These are phyloP conservation scores for Anthoscopus minutus DNA, from an alignment of 2,113 vertebrate genomes.

Conservation along the genomic window DNA sequence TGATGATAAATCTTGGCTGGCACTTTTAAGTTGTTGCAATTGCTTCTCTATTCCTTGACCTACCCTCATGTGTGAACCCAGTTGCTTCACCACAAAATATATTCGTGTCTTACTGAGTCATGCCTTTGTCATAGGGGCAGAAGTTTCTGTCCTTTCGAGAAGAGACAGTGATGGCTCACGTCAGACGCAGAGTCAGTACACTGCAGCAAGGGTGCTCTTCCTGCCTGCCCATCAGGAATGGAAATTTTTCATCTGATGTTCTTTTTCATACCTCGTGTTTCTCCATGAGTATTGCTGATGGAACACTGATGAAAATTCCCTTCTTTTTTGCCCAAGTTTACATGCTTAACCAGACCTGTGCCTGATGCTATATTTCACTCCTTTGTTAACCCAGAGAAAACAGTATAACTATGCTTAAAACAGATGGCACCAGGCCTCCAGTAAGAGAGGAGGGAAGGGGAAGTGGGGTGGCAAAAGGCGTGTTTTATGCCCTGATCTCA, in stretches of 20 bases:
- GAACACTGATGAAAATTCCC: neutral
- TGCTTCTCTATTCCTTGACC: neutral
- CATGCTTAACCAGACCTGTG: neutral
- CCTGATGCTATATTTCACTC: neutral
- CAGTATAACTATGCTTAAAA: neutral
- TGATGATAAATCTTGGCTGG: neutral
- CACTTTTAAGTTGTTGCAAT: neutral
- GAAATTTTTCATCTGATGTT: neutral
- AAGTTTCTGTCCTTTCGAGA: neutral
- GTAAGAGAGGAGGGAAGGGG: neutral
- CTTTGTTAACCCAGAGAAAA: neutral
- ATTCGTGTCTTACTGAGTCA: neutral
- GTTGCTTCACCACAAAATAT: rapidly evolving
- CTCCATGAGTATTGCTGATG: neutral
- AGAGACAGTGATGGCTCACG: neutral
- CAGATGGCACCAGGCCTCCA: neutral
- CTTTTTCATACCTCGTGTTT: neutral
- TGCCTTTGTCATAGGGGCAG: neutral
- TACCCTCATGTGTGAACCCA: neutral
- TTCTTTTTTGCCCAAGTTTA: neutral
- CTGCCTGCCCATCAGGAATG: neutral
- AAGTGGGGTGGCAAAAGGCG: neutral
- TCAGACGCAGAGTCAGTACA: neutral
- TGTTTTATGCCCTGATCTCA: neutral
- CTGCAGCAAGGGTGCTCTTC: neutral